Evolutionary conservation across 1,140 invertebrate genomes (phyloP).

Genomic region (Hormaphis cornu): DNA sequence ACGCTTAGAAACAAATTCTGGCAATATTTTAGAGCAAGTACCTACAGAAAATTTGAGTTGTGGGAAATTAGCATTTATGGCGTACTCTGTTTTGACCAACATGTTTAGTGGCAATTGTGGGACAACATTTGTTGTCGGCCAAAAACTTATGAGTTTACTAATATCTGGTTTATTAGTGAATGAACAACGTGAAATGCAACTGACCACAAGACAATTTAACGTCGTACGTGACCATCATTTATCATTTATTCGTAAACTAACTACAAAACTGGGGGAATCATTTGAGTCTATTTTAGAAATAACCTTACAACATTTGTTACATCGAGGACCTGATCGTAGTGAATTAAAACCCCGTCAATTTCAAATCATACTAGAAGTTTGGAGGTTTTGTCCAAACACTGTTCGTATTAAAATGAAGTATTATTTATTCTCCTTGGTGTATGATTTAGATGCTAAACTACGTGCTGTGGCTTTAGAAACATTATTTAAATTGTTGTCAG

Average conservation of each 20-base stretch:
- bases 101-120: constrained; percentile 25
- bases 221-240: constrained; percentile 19
- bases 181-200: constrained; percentile 23
- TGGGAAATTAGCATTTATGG: constrained; percentile 20
- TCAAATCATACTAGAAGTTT: constrained; percentile 28
- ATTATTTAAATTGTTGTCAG: constrained; percentile 9
- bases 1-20: not conserved
- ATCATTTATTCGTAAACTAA: constrained; percentile 14
- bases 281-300: constrained; percentile 15
- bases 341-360: constrained; percentile 17
- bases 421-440: constrained; percentile 11
- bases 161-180: not conserved
- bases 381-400: constrained; percentile 15
- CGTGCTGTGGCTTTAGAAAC: constrained; percentile 10
- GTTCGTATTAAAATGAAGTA: constrained; percentile 24
- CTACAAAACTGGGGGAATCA: not conserved
- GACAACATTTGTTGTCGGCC: not conserved
- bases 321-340: constrained; percentile 23
- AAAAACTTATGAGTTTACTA: constrained; percentile 4
- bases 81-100: not conserved
- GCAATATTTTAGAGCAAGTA: constrained; percentile 13
- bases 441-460: constrained; percentile 20
- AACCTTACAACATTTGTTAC: constrained; percentile 16
- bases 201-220: constrained; percentile 19
- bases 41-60: not conserved